These are phyloP conservation scores for Galerucella pusilla DNA, from an alignment of 2,888 invertebrate species.

Conservation along the genomic window DNA sequence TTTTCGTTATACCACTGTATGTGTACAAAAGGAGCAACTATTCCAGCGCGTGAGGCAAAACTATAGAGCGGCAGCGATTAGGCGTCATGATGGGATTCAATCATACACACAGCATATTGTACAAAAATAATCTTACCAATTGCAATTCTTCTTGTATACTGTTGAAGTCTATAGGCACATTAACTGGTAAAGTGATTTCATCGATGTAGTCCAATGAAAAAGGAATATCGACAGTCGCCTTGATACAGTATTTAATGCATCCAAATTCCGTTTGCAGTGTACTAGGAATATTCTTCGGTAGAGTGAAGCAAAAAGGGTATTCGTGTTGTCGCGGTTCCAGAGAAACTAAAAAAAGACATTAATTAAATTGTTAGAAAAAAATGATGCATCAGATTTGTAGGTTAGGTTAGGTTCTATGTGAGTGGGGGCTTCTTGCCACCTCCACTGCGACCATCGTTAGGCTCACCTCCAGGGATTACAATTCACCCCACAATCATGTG, in stretches of 20 bases:
- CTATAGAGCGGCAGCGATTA: too few relatives aligned
- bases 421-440: too few relatives aligned
- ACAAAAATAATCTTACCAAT: slow-evolving; percentile 12
- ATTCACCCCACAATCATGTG: too few relatives aligned
- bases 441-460: too few relatives aligned
- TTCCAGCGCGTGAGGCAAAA: too few relatives aligned
- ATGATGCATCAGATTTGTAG: not conserved
- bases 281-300: slow-evolving; percentile 7
- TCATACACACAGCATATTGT: too few relatives aligned
- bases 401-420: too few relatives aligned
- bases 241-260: slow-evolving; percentile 18
- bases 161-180: slow-evolving; percentile 24
- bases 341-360: slow-evolving; percentile 7
- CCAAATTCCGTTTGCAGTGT: slow-evolving; percentile 7
- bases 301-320: slow-evolving; percentile 15
- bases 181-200: slow-evolving; percentile 7
- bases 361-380: not conserved
- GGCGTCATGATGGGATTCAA: too few relatives aligned
- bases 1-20: too few relatives aligned
- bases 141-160: slow-evolving; percentile 13
- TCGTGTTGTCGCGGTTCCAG: slow-evolving; percentile 15
- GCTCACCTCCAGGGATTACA: too few relatives aligned
- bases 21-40: too few relatives aligned
- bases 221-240: slow-evolving; percentile 14
- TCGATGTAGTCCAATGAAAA: slow-evolving; percentile 10